Evolutionary conservation across 37 sponge, comb jelly and placozoan genomes (phyloP), one percentile per base, ranked within the genome.

Genomic region (Cladorhizidae sp.): DNA sequence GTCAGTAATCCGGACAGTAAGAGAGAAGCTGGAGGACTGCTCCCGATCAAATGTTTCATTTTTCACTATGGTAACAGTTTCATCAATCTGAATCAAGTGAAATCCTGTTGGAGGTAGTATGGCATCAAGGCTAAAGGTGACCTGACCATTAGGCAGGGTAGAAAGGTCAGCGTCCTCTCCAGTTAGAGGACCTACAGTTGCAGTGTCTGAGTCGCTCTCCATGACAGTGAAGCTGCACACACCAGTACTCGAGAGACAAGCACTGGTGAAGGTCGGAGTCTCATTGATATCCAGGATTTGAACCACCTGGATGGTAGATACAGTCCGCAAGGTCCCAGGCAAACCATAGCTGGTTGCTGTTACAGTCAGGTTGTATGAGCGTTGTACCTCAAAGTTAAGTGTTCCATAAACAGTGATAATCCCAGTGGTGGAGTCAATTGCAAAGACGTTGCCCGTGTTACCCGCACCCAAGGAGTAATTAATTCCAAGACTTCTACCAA

Each of bases 271-370:
- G 37, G 80, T 79, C 18, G 94, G 91, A 23, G 62, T n/a, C 45
- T 89, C 92, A 59, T 93, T 90, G 15, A 87, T 80, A 59, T 89
- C 91, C 7, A 37, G 22, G 0, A 93, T 70, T 9, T 71, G 61
- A 36, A 93, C 42, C 14, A 61, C 29, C 59, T 81, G 89, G 3
- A 52, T 40, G 3, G 83, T 64, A n/a, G 78, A 77, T n/a, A n/a
- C n/a, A 18, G 5, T 9, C 49, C 5, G 5, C 49, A 45, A 9
- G 49, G 8, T 45, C 54, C 73, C 83, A 39, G 43, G 58, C 15
- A 36, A 3, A 18, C 64, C 75, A n/a, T n/a, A n/a, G 43, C 58
- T 65, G 20, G 3, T 20, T 18, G 74, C 88, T 51, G 0, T 62
- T 12, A 88, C 29, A 2, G 62, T 63, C n/a, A 88, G 73, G 22